Base-by-base conservation (phyloP, 2,113 vertebrate species). In the Puntigrus tetrazona region DNA sequence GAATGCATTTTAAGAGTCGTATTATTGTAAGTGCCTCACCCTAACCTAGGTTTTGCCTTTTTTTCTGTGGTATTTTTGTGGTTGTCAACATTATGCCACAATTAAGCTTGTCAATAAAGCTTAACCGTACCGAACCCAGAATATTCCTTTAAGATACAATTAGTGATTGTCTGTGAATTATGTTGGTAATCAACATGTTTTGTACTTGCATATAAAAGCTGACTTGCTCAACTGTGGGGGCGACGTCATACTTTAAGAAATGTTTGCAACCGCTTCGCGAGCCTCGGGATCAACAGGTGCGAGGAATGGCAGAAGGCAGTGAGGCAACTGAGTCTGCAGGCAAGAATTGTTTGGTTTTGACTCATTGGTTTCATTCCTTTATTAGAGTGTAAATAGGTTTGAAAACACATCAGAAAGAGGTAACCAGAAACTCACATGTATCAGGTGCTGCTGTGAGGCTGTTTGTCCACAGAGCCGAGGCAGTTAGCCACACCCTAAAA, bases 341-440 rank as follows among this genome's bases (percentile, higher is more conserved):
- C 45, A 20, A 31, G 16, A 81, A 86, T 81, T 50, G 59, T 65
- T 88, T 41, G 2, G 78, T 73, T 73, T 88, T 88, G 85, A 88
- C 72, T 88, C 87, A 86, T 10, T 76, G 78, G 77, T 85, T 83
- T 86, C 69, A 78, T 84, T 80, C 76, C 77, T 81, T 76, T 75
- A 86, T 77, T 79, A 69, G 59, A 80, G 67, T 73, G 82, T 45
- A 61, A 81, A 83, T 63, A 57, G 83, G 20, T 69, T 59, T 80
- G 84, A 83, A 76, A 86, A 83, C 84, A 41, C 72, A 29, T 70
- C 67, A 47, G 74, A 41, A 75, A 78, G 50, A 78, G 72, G 78
- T 83, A 82, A 83, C 70, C 18, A 55, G 57, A 86, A 82, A 78
- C 84, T 75, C 81, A 34, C 77, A 82, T 84, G 87, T 84, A 75